Percentiles rank a stretch among this genome's conserved stretches.
phyloP scores from a whole-genome alignment of 2,797 vertebrate species.

The Parotocinclus haroldoi region DNA sequence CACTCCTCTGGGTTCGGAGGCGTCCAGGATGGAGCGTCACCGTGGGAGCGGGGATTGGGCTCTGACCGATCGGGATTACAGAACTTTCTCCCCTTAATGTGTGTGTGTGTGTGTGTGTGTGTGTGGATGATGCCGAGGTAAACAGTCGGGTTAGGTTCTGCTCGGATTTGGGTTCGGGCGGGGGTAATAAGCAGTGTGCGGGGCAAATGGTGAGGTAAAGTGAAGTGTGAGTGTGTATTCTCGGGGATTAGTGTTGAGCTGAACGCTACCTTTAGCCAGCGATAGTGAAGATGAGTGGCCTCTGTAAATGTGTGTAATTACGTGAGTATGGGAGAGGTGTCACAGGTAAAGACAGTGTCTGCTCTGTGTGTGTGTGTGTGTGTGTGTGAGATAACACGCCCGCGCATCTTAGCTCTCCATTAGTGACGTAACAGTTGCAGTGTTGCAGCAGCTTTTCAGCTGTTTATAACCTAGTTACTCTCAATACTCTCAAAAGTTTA shows the following conservation, averaged over 20 bases:
- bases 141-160: background rate
- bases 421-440: constrained; percentile 21
- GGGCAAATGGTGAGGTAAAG: background rate
- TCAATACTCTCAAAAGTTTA: too few relatives aligned
- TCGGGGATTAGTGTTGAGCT: background rate
- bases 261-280: constrained; percentile 19
- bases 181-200: constrained; percentile 7
- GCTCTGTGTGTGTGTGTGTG: constrained; percentile 46
- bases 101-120: too few relatives aligned
- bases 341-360: constrained; percentile 58
- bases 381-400: constrained; percentile 24
- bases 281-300: constrained; percentile 27
- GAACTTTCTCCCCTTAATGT: too few relatives aligned
- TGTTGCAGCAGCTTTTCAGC: background rate
- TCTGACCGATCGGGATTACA: too few relatives aligned
- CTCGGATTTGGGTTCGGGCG: background rate
- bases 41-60: too few relatives aligned
- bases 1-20: too few relatives aligned
- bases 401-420: constrained; percentile 19
- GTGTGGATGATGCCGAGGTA: background rate
- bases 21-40: too few relatives aligned
- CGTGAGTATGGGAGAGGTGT: constrained; percentile 11
- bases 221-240: constrained; percentile 10
- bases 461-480: too few relatives aligned
- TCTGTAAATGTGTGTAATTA: constrained; percentile 29